Evolutionary conservation across 1,140 invertebrate species (phyloP), one percentile per base, ranked within the genome.

Genomic region (Pogonomyrmex californicus): DNA sequence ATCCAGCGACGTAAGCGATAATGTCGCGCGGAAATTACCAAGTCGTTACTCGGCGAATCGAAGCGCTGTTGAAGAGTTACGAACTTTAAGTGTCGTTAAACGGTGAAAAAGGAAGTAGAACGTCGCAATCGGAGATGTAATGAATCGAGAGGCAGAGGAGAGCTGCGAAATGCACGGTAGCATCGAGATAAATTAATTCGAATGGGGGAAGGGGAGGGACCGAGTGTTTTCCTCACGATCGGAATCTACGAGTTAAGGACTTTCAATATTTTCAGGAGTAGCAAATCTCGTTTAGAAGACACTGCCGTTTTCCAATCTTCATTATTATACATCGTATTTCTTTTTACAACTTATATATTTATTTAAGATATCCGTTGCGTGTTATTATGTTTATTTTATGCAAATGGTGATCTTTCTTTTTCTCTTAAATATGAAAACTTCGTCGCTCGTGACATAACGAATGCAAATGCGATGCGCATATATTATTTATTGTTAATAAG

Each of bases 121-220:
- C 49, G 58, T 75, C 23, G 36, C 47, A 89, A 51, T 79, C 38
- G 70, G 51, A 83, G 30, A 65, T 49, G 85, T 68, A 86, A 58
- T 60, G 58, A 83, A 88, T 87, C 75, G 60, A 75, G 47, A 78
- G 60, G 44, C 51, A 60, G 38, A 73, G 85, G 75, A 78, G 71
- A 14, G 33, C 12, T 44, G 51, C 56, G 58, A 63, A 54, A 62
- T 33, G 70, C 10, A 30, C 56, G 76, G 73, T 51, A 79, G 76
- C 76, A 86, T 88, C 68, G 54, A 58, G 70, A 68, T 76, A 88
- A 89, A 89, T 89, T 88, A 89, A 86, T 88, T 89, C 66, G 41
- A 23, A 79, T 17, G 62, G 41, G 41, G 4, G 41, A 44, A 44
- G 41, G 41, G 3, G 41, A 7, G 41, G 41, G 58, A 36, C 14